Evolutionary conservation across 2,113 vertebrate species (phyloP), one percentile per base, ranked within the genome.

Genomic region (Corynorhinus townsendii): DNA sequence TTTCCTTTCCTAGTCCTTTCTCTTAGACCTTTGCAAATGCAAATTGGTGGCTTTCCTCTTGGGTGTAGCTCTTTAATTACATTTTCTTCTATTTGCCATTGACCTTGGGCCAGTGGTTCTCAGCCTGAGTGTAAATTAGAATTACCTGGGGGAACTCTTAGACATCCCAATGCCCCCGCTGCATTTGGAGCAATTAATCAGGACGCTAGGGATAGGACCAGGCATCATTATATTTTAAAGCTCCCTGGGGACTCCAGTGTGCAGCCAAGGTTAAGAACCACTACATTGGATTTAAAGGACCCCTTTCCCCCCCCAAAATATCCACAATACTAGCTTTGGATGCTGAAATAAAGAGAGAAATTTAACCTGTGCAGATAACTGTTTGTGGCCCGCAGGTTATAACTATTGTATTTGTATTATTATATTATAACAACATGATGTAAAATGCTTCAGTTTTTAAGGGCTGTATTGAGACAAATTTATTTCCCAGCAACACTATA

Each of bases 31-130:
- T 28, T 64, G 28, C 33, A 64, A 64, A 33, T 64, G 28, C 62
- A 15, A 64, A 33, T 64, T 64, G 62, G 62, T 64, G 62, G 5
- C 62, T 64, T 64, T 64, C 30, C 28, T 64, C 68, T 69, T 22
- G 83, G 26, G 64, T 45, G 8, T 91, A 72, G 69, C 45, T 95
- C 84, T 89, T 81, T 90, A 54, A 64, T 86, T 66, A 95, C 4
- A 56, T 81, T 93, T 91, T 84, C 49, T 91, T 76, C 56, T 94
- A 1, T 79, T 96, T 96, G 52, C 35, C 22, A 11, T 86, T 87
- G 75, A 93, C 68, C 54, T 92, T 71, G 75, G 88, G 66, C 81
- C 69, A 28, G 28, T 45, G 73, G 35, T 79, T 93, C 64, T 95
- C 64, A 68, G 20, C 66, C 66, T 45, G 22, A 84, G 33, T 69